Base-by-base conservation (phyloP, 2,113 vertebrate species). In the Pedionomus torquatus region DNA sequence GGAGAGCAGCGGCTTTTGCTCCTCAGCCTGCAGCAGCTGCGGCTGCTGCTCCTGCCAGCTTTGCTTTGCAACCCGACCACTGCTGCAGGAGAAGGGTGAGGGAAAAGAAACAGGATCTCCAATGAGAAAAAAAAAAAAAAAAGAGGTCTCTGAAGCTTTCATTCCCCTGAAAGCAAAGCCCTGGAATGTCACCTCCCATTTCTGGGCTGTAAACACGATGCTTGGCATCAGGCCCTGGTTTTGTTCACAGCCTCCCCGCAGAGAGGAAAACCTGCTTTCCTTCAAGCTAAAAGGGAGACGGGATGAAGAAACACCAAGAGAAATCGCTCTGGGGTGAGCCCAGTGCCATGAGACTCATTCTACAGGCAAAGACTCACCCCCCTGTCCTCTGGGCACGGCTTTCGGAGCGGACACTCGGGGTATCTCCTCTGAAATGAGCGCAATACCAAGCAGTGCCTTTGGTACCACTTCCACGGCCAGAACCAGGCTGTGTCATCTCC, bases 401-500 rank as follows among this genome's bases (percentile, higher is more conserved):
- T 87, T 79, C 64, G 37, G 30, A 26, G 57, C 0, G 18, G 2
- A 26, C 3, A 8, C 12, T 5, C 23, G 5, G 23, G 37, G 21
- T 39, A 51, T n/a, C n/a, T 44, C 25, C 31, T 43, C 24, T 44
- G 15, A 17, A 5, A 26, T 0, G 1, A 23, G 24, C 61, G 55
- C 17, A 37, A 71, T 41, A 41, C 46, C 49, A 20, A 33, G 7
- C 1, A 0, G 11, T 24, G 41, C 49, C 6, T 41, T 48, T 74
- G 64, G 30, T 52, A 37, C 44, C 72, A 65, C 31, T 51, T 41
- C 51, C 76, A 76, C 37, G 71, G 37, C n/a, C 61, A 15, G 87
- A 92, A 74, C 15, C 17, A 3, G 10, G 9, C 39, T 0, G 0
- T 16, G 57, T 2, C 16, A 28, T 25, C 41, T 41, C 48, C 11